Base-by-base conservation (phyloP, 2,113 vertebrate species). In the Cololabis saira region DNA sequence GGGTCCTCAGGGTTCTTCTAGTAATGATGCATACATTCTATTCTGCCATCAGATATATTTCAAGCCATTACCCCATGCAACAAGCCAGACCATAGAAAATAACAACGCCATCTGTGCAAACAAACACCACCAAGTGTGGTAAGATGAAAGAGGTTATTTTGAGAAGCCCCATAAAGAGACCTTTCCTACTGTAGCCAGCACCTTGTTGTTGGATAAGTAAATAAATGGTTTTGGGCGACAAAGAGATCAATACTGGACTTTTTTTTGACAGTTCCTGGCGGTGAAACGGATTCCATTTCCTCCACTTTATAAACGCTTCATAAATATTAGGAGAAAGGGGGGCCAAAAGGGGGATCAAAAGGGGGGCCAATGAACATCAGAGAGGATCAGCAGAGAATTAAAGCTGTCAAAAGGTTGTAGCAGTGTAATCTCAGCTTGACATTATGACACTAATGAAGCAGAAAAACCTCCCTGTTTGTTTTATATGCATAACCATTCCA, bases 81-180 rank as follows among this genome's bases (percentile, higher is more conserved):
- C 47, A 67, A 73, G 47, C 19, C 18, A 41, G 21, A 30, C 27
- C 21, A 77, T 68, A 33, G 11, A 33, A 33, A 15, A 37, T 37
- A 37, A 37, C 33, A 57, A 64, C 67, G 67, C 37, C 54, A 71
- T 40, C 66, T 58, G 64, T 54, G 69, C 55, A 71, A 50, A 54
- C 56, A 68, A 72, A 59, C 56, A 55, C n/a, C 22, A 60, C 50
- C 10, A 9, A 47, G 4, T 0, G 4, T 37, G 55, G 37, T 19
- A 17, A 45, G 18, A 68, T 56, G 69, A 77, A 72, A 78, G 62
- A 27, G 51, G 13, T 62, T 78, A 65, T 76, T 71, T 52, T 16
- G 33, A 75, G 66, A 37, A 24, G 67, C 48, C 68, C 62, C 11
- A 45, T 59, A 13, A 18, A 2, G 37, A 58, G 50, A 64, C 24